Percentiles rank a stretch among this genome's conserved stretches.
These are phyloP conservation scores for Eriocheir sinensis DNA, from an alignment of 1,140 invertebrate genomes.

Conservation along the genomic window DNA sequence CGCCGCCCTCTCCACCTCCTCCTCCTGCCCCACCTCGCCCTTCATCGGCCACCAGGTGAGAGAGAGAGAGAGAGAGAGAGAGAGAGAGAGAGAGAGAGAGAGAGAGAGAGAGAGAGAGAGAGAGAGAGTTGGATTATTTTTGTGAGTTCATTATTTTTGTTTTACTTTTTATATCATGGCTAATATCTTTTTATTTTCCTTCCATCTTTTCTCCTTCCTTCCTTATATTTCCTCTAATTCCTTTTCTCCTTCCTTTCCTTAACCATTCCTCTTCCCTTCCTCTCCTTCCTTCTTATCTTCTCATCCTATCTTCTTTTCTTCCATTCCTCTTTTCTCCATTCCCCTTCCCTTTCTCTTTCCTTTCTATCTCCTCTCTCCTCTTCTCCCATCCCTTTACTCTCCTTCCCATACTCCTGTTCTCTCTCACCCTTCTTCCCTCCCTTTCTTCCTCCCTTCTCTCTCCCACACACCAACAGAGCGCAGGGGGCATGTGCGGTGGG, in stretches of 20 bases:
- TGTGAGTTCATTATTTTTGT: not conserved
- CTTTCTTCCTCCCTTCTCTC: no score
- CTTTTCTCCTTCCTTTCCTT: no score
- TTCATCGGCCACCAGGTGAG: constrained; percentile 69
- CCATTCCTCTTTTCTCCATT: not conserved
- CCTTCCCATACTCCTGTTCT: no score
- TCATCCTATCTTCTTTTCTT: no score
- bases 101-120: no score
- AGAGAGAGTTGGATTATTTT: no score
- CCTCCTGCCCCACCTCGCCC: constrained; percentile 65
- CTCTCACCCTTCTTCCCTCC: no score
- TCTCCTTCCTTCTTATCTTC: no score
- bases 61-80: constrained; percentile 45
- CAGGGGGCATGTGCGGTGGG: constrained; percentile 41
- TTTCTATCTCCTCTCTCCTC: not conserved
- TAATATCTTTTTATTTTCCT: not conserved
- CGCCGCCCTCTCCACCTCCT: constrained; percentile 12
- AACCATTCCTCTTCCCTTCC: no score
- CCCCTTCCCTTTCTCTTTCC: not conserved
- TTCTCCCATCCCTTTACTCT: not conserved
- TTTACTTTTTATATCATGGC: not conserved
- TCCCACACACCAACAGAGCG: no score
- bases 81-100: constrained; percentile 49
- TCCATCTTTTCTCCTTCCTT: not conserved
- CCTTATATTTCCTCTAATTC: not conserved